Evolutionary conservation across 2,797 vertebrate species (phyloP), one percentile per base, ranked within the genome.

Genomic region (Oryzias sinensis): DNA sequence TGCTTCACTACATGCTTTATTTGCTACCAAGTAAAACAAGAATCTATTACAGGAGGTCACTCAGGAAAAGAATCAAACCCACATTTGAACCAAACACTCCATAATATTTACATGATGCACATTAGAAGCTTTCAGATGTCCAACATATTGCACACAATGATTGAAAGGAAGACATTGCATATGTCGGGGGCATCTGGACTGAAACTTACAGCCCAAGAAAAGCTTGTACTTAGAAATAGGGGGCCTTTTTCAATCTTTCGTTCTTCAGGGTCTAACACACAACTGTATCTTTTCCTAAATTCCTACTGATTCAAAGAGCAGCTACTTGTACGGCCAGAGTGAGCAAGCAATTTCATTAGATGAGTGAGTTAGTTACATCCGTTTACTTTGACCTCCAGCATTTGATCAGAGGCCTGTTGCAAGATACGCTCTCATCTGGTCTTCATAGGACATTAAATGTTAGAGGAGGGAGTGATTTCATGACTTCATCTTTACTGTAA

Each of bases 221-320:
- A 74, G 74, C 63, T 52, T 59, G 65, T 57, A 56, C 53, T 72
- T 56, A 84, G 81, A 84, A 78, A 76, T 76, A 86, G 66, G 66
- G 48, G 43, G 79, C 74, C 57, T 59, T 82, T 83, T 81, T 84
- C 74, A 55, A 63, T 62, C 52, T 69, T 56, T 70, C 55, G 68
- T 74, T 62, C 66, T 68, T 55, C 59, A 11, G 15, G 73, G 48
- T 70, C 55, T 68, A 53, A 55, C 68, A 77, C 60, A 69, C 72
- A 62, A 62, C 33, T 3, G 8, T 3, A 33, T 33, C 33, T 33
- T 33, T 33, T 33, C 33, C 58, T 57, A 74, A 59, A 59, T 60
- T 53, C 55, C 48, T 53, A 72, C 72, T 75, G 16, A 44, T 66
- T 79, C 59, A 79, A 70, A 66, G 42, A 67, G 41, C 70, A 72